Conservation (phyloP, 2,113 vertebrate species). For the Tetraodon nigroviridis region DNA sequence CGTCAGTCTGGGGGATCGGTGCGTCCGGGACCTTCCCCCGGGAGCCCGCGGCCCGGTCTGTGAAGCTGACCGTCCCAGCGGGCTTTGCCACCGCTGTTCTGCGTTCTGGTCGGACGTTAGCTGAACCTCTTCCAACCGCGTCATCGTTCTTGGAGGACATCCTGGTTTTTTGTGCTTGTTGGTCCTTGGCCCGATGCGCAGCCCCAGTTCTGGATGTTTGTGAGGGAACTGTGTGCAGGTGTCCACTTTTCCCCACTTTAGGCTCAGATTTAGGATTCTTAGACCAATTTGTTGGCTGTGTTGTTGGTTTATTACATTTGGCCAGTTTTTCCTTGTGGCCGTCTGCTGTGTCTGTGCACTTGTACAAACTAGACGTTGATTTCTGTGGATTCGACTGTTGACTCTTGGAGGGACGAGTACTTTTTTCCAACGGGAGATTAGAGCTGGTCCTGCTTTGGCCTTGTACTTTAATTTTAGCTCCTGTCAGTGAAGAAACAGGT, state of each 20-base stretch:
- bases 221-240: background rate
- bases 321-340: slow-evolving; percentile 1
- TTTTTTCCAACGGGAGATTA: slow-evolving; percentile 20
- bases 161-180: slow-evolving; percentile 11
- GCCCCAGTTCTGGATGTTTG: background rate
- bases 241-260: background rate
- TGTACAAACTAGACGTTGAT: background rate
- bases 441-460: background rate
- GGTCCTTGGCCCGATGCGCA: no score
- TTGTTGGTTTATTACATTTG: background rate
- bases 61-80: slow-evolving; percentile 10
- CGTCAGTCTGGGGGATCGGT: slow-evolving; percentile 36
- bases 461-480: slow-evolving; percentile 4
- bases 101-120: background rate
- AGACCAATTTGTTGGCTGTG: background rate
- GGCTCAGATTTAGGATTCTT: background rate
- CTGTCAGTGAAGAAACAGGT: background rate
- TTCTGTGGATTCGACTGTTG: slow-evolving; percentile 5
- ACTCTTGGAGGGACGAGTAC: background rate
- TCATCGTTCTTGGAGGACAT: background rate
- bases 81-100: slow-evolving; percentile 16
- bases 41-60: background rate
- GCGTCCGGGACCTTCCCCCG: slow-evolving; percentile 31
- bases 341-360: background rate
- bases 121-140: background rate